phyloP scores from a whole-genome alignment of 1,140 invertebrate species.

The Drosophila arawakana region DNA sequence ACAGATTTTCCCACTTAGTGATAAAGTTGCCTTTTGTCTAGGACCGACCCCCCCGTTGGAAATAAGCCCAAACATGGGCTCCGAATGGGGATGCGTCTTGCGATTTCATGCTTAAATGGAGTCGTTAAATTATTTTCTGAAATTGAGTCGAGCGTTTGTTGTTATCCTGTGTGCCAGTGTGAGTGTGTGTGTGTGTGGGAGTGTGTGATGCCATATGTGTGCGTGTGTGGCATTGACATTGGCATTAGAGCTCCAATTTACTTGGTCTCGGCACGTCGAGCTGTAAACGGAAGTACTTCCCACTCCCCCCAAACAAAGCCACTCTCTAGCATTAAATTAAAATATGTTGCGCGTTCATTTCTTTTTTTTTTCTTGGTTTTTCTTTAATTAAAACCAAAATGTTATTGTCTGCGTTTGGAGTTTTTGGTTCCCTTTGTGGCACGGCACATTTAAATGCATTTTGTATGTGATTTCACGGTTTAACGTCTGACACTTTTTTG shows the following conservation, averaged over 20 bases:
- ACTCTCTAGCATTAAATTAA: constrained; percentile 73
- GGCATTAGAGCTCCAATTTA: constrained; percentile 49
- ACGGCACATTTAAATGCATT: constrained; percentile 70
- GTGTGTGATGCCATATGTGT: constrained; percentile 9
- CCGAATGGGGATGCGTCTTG: constrained; percentile 33
- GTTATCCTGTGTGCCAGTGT: constrained; percentile 27
- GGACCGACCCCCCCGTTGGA: constrained; percentile 19
- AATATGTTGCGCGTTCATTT: constrained; percentile 68
- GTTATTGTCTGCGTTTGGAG: constrained; percentile 48
- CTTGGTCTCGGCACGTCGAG: constrained; percentile 60
- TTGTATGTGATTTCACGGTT: constrained; percentile 80
- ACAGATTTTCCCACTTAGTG: constrained; percentile 81
- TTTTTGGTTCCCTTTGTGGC: constrained; percentile 35
- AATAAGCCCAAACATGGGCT: constrained; percentile 59
- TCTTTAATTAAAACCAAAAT: constrained; percentile 79
- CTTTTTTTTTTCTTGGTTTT: constrained; percentile 31
- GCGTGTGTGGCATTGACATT: constrained; percentile 71
- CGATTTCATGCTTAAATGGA: constrained; percentile 79
- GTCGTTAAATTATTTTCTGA: constrained; percentile 83
- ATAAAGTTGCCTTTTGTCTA: constrained; percentile 77
- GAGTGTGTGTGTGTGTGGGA: constrained; percentile 26
- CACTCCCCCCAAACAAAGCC: constrained; percentile 30
- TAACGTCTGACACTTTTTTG: constrained; percentile 58
- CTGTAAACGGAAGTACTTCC: constrained; percentile 77
- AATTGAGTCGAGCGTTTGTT: constrained; percentile 76